Percentiles rank a stretch among this genome's conserved stretches.
Conservation (phyloP, 2,888 invertebrate species). For the Itoplectis maculator region DNA sequence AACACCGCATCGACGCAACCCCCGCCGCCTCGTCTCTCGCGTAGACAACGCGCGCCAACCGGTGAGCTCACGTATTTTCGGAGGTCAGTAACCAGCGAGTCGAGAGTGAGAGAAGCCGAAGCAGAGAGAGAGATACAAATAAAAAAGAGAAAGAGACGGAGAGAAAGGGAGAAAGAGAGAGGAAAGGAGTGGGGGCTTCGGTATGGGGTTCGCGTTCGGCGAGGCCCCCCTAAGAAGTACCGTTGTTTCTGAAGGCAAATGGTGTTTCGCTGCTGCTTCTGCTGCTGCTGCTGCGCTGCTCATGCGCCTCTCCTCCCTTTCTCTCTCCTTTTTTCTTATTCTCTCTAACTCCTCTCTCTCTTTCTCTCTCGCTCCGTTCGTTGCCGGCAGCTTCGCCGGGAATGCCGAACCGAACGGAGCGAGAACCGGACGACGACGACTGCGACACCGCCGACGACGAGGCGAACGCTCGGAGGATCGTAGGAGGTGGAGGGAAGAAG, state of each 20-base stretch:
- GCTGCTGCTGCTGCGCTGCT: conserved; percentile 21
- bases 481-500: conserved; percentile 55
- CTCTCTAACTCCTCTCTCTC: not conserved
- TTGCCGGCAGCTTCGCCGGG: conserved; percentile 59
- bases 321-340: too few relatives aligned
- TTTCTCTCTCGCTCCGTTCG: not conserved
- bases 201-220: not conserved
- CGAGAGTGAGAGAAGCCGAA: too few relatives aligned
- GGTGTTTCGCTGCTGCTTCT: conserved; percentile 17
- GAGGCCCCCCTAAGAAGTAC: conserved; percentile 79
- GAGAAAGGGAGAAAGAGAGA: too few relatives aligned
- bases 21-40: not conserved
- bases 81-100: conserved; percentile 84
- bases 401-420: conserved; percentile 71
- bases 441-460: conserved; percentile 1
- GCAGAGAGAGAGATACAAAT: too few relatives aligned
- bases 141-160: too few relatives aligned
- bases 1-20: not conserved
- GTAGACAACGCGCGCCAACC: conserved; percentile 15
- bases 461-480: conserved; percentile 61
- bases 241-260: conserved; percentile 80
- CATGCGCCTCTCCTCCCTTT: not conserved
- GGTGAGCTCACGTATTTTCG: conserved; percentile 78
- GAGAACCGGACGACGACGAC: conserved; percentile 56
- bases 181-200: conserved; percentile 61